Evolutionary conservation across 2,797 vertebrate species (phyloP).

Genomic region (Acanthis flammea): DNA sequence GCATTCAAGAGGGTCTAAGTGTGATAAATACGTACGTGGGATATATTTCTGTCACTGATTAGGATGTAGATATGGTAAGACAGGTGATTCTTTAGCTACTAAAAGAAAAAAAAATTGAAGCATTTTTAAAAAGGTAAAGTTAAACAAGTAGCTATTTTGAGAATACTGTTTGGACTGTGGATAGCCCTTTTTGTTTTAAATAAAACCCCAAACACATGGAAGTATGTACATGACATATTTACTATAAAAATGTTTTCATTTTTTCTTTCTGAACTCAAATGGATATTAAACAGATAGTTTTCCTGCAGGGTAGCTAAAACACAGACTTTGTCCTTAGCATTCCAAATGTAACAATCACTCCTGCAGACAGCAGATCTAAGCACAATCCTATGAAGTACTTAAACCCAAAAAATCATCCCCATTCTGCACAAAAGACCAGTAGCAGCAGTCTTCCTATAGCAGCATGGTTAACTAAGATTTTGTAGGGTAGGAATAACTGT

Average conservation of each 20-base stretch:
- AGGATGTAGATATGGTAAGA: background rate
- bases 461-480: background rate
- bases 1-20: background rate
- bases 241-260: background rate
- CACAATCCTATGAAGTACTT: background rate
- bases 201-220: background rate
- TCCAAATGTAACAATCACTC: background rate
- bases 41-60: background rate
- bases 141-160: background rate
- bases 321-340: background rate
- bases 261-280: background rate
- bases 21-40: background rate
- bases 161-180: background rate
- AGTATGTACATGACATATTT: background rate
- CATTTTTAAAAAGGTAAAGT: background rate
- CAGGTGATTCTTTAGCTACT: background rate
- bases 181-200: background rate
- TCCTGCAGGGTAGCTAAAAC: background rate
- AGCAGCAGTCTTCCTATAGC: background rate
- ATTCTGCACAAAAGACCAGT: background rate
- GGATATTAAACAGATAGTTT: background rate
- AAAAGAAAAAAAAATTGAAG: background rate
- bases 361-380: background rate
- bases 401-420: background rate
- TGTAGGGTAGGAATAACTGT: background rate